Evolutionary conservation across 2,113 vertebrate genomes (phyloP), one percentile per base, ranked within the genome.

Genomic region (Alligator sinensis): DNA sequence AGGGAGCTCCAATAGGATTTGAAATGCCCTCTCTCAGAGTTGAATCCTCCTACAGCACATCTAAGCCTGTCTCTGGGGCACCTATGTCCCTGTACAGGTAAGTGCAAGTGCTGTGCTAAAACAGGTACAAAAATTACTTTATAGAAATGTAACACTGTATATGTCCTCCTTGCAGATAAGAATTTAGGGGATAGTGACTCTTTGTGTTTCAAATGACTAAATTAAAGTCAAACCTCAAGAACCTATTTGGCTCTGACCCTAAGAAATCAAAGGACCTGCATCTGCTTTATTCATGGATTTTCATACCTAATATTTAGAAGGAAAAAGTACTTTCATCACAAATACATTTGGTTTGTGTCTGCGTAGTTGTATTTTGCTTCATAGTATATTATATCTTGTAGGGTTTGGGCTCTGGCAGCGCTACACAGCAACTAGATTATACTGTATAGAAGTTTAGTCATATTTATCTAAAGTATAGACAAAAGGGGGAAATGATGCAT

Each of bases 401-500:
- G 64, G 6, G 79, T 59, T 70, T 87, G 38, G 18, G 94, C 75
- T 92, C 80, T 82, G 38, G 21, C 58, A 86, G 82, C 34, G 38
- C 24, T 4, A 6, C 75, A 15, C 10, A 77, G 55, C 76, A 34
- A 54, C 47, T 27, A 15, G 59, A 61, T 84, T 66, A 58, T 81
- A 66, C 59, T 92, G 83, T 88, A 82, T 60, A 92, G 70, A 95
- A 82, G 47, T 60, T 89, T 88, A 59, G 27, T 91, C 57, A 77
- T 89, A 81, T 94, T 92, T 93, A 78, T 18, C n/a, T 57, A 91
- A 89, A 90, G 61, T 80, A 76, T 74, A 54, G 92, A 77, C 3
- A 3, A 88, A 87, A 59, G 24, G 83, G 74, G 92, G 91, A 96
- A 93, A 78, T 68, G 47, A 84, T 91, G 60, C 62, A 82, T 96